Evolutionary conservation across 2,113 vertebrate genomes (phyloP).

Genomic region (Nesoenas mayeri): DNA sequence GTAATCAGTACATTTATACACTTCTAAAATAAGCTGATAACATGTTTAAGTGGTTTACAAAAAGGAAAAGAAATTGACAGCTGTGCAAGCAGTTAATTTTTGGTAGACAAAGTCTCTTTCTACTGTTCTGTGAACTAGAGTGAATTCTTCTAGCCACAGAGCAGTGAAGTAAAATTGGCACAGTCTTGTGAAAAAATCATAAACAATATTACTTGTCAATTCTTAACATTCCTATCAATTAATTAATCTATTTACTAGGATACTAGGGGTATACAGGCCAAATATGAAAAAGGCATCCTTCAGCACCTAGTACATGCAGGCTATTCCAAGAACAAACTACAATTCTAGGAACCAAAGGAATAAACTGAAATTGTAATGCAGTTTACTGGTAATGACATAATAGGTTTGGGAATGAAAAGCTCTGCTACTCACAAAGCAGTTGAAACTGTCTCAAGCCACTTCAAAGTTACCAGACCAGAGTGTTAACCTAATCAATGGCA

Average conservation of each 20-base stretch:
- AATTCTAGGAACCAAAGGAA: background rate
- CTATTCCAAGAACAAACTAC: background rate
- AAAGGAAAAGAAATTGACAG: background rate
- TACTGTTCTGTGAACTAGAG: background rate
- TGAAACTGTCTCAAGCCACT: background rate
- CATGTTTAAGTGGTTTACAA: background rate
- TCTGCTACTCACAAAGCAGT: background rate
- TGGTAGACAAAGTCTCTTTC: background rate
- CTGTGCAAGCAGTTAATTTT: background rate
- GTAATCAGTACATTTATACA: background rate
- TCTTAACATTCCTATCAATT: background rate
- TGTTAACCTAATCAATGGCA: background rate
- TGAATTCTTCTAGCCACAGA: background rate
- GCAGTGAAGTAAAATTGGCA: background rate
- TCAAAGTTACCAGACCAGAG: background rate
- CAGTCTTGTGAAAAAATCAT: background rate
- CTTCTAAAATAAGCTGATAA: background rate
- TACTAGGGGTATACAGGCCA: background rate
- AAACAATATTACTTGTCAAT: background rate
- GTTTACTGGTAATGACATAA: background rate
- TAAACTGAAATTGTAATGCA: background rate
- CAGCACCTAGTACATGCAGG: background rate
- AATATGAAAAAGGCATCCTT: background rate
- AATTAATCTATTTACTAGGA: background rate
- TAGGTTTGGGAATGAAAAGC: background rate